Evolutionary conservation across 1,140 invertebrate genomes (phyloP).

Genomic region (Macrotrachela quadricornifera): DNA sequence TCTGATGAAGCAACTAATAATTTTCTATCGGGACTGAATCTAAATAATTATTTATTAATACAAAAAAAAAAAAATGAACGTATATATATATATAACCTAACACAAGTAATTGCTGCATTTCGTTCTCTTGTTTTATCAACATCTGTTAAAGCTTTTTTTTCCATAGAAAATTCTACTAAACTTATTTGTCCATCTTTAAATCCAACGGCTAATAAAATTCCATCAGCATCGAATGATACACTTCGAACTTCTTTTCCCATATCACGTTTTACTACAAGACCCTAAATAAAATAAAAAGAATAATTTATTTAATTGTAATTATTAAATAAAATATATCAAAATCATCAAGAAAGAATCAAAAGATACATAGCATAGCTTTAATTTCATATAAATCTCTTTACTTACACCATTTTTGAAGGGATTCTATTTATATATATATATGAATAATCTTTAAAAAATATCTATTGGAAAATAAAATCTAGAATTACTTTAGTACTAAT

Average conservation of each 20-base stretch:
- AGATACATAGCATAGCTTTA: too few species aligned
- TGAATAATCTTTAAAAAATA: too few species aligned
- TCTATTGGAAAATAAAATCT: too few species aligned
- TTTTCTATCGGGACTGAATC: constrained; percentile 24
- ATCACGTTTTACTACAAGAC: too few species aligned
- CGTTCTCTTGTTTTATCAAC: not conserved
- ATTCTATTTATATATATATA: too few species aligned
- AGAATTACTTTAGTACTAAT: too few species aligned
- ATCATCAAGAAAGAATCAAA: too few species aligned
- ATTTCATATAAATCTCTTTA: too few species aligned
- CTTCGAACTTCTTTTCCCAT: constrained; percentile 14
- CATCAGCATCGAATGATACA: constrained; percentile 21
- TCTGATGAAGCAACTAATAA: constrained; percentile 24
- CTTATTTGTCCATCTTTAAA: constrained; percentile 19
- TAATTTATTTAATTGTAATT: too few species aligned
- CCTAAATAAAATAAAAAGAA: too few species aligned
- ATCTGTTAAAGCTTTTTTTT: not conserved
- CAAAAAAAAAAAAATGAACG: not conserved
- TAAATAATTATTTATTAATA: constrained; percentile 9
- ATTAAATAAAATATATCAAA: too few species aligned
- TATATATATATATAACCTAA: not conserved
- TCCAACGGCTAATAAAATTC: constrained; percentile 25
- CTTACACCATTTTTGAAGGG: too few species aligned
- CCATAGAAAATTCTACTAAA: not conserved
- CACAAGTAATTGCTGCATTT: constrained; percentile 1